A percentile compares a stretch with the other conserved stretches of the same genome.
Conservation (phyloP, 2,888 invertebrate species). For the Caradrina kadenii region DNA sequence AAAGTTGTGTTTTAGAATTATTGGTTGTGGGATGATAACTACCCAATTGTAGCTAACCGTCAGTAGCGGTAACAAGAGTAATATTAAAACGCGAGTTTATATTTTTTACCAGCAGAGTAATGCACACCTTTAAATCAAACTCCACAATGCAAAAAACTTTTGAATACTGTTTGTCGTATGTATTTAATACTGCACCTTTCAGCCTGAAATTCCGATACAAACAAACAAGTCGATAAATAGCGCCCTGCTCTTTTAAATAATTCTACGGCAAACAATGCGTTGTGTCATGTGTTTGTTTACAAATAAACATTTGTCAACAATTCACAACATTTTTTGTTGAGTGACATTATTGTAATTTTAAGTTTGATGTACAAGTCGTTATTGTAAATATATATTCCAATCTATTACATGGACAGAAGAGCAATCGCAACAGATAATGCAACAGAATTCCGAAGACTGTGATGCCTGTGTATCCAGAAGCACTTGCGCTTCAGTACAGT, state of each 20-base stretch:
- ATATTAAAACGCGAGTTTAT: background rate
- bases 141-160: background rate
- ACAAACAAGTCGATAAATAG: constrained; percentile 18
- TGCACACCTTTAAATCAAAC: background rate
- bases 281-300: constrained; percentile 36
- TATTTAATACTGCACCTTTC: constrained; percentile 15
- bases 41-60: no score
- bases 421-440: no score
- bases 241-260: constrained; percentile 25
- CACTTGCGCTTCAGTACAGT: no score
- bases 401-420: background rate
- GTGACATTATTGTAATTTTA: constrained; percentile 15
- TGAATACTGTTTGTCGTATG: background rate
- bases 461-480: no score
- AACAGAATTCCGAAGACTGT: no score
- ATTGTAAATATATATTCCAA: background rate
- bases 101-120: background rate
- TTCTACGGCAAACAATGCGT: constrained; percentile 27
- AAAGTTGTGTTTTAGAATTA: no score
- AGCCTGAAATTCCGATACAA: constrained; percentile 10
- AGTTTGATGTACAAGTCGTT: constrained; percentile 5
- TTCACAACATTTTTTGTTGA: constrained; percentile 15
- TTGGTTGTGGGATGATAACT: no score
- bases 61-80: background rate
- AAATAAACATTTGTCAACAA: constrained; percentile 33